A percentile compares a stretch with the other conserved stretches of the same genome.
Evolutionary conservation across 1,140 invertebrate species (phyloP).

Genomic region (Yoshiicerus persimilis): DNA sequence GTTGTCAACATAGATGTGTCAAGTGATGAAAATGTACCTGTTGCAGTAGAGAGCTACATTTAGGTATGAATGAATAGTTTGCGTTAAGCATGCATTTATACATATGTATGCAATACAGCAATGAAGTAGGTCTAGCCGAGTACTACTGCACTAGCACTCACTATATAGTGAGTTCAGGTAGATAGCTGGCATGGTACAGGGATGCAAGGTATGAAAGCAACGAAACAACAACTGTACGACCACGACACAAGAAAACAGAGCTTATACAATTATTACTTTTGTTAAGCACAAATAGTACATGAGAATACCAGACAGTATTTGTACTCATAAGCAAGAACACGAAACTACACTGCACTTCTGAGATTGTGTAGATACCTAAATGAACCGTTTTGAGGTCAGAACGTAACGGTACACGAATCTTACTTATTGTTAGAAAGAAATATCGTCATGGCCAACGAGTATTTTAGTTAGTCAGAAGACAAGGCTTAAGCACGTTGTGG

Average conservation of each 20-base stretch:
- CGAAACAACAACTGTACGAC: neutral
- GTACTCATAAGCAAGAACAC: neutral
- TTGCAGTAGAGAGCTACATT: no score
- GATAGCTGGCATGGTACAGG: neutral
- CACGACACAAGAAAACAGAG: neutral
- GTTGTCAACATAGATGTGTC: neutral
- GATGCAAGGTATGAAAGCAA: neutral
- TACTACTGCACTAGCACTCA: neutral
- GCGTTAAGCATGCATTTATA: neutral
- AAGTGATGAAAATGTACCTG: neutral
- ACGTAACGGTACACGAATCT: constrained; percentile 26
- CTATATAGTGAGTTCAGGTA: neutral
- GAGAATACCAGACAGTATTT: neutral
- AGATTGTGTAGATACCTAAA: constrained; percentile 24
- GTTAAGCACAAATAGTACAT: neutral
- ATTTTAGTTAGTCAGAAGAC: constrained; percentile 26
- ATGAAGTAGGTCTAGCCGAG: neutral
- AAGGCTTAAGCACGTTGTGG: neutral
- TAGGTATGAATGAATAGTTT: neutral
- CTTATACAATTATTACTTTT: neutral
- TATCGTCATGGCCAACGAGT: constrained; percentile 35
- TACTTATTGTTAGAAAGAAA: constrained; percentile 14
- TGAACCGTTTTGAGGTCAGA: constrained; percentile 45
- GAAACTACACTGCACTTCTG: neutral
- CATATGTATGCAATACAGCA: neutral